Percentiles rank a stretch among this genome's conserved stretches.
These are phyloP conservation scores for Heterochromis multidens DNA, from an alignment of 2,113 vertebrate species.

Conservation along the genomic window DNA sequence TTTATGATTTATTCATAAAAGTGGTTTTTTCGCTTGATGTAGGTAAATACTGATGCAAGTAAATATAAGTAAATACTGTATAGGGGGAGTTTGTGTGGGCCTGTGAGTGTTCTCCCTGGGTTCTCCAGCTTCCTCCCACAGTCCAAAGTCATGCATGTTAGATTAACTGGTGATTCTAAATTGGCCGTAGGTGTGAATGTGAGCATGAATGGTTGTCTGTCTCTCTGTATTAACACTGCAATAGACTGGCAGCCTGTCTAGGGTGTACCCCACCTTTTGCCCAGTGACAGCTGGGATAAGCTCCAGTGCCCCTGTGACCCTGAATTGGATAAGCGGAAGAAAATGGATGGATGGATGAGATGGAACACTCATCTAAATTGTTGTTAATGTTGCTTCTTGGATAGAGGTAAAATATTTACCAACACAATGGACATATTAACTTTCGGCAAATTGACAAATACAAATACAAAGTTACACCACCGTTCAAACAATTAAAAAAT, in stretches of 20 bases:
- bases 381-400: neutral
- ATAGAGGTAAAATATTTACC: neutral
- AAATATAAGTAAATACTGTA: neutral
- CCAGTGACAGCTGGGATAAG: neutral
- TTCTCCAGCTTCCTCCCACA: neutral
- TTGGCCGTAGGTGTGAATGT: neutral
- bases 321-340: neutral
- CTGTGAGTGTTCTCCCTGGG: fast-evolving
- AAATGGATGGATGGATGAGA: neutral
- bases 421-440: neutral
- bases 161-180: neutral
- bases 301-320: neutral
- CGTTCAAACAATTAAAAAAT: too few relatives aligned
- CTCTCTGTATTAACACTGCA: neutral
- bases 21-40: neutral
- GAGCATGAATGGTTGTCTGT: neutral
- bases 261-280: neutral
- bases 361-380: neutral
- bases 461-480: too few relatives aligned
- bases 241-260: neutral
- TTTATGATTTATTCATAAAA: neutral
- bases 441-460: too few relatives aligned
- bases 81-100: neutral
- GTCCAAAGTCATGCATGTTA: neutral
- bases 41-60: neutral